Conservation (phyloP, 2,888 invertebrate species). For the Papilio gigon region DNA sequence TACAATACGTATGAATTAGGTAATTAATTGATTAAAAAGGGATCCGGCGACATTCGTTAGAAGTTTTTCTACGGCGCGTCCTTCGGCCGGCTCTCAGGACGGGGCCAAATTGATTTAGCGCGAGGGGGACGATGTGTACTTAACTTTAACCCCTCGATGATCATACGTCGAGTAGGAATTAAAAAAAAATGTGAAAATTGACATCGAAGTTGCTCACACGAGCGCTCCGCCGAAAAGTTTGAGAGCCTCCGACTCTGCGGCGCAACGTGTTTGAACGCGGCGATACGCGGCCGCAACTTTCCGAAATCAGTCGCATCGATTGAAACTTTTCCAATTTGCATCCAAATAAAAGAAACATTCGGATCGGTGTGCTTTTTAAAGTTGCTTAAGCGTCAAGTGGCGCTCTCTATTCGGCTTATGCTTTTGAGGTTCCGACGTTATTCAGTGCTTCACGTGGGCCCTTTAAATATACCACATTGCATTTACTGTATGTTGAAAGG, state of each 20-base stretch:
- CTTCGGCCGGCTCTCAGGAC: slow-evolving; percentile 40
- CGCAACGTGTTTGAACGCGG: slow-evolving; percentile 11
- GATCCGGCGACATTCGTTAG: slow-evolving; percentile 71
- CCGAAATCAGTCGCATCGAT: slow-evolving; percentile 37
- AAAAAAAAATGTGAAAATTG: slow-evolving; percentile 40
- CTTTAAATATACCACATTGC: neutral
- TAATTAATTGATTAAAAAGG: slow-evolving; percentile 80
- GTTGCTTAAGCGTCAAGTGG: slow-evolving; percentile 24
- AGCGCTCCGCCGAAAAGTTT: slow-evolving; percentile 36
- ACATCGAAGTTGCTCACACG: slow-evolving; percentile 19
- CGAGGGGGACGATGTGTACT: slow-evolving; percentile 58
- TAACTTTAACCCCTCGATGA: slow-evolving; percentile 50
- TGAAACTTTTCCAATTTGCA: slow-evolving; percentile 39
- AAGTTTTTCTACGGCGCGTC: slow-evolving; percentile 69
- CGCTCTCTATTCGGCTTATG: slow-evolving; percentile 2
- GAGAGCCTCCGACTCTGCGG: slow-evolving; percentile 22
- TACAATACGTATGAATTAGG: slow-evolving; percentile 69
- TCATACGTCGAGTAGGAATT: slow-evolving; percentile 47
- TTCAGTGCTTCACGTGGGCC: neutral
- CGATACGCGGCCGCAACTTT: slow-evolving; percentile 19
- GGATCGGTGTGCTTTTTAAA: slow-evolving; percentile 20
- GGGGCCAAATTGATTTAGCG: slow-evolving; percentile 73
- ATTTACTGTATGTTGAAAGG: neutral
- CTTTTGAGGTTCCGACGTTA: slow-evolving; percentile 6
- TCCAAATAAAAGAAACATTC: slow-evolving; percentile 35